A percentile compares a stretch with the other conserved stretches of the same genome.
Evolutionary conservation across 2,888 invertebrate genomes (phyloP).

Genomic region (Hoplodrina ambigua): DNA sequence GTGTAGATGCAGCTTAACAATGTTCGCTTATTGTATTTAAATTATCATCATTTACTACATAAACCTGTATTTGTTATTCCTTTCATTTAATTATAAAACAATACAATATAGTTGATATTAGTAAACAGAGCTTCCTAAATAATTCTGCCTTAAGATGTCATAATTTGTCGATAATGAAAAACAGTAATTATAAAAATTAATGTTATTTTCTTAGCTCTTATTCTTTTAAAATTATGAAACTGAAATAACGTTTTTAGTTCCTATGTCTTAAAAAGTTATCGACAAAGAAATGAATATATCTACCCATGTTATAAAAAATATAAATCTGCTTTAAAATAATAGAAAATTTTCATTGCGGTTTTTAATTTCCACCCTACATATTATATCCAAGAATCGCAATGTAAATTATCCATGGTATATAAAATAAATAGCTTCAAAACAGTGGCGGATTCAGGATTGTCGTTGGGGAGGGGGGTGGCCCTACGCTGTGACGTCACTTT

Average conservation of each 20-base stretch:
- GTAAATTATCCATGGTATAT: conserved; percentile 39
- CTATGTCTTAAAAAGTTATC: conserved; percentile 23
- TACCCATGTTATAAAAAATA: conserved; percentile 21
- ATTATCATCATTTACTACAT: conserved; percentile 35
- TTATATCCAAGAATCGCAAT: conserved; percentile 26
- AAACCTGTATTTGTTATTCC: conserved; percentile 40
- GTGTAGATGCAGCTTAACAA: conserved; percentile 1
- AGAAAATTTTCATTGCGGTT: conserved; percentile 24
- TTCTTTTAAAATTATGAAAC: background rate
- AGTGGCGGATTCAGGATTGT: no score
- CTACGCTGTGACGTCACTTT: no score
- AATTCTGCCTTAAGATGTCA: conserved; percentile 34
- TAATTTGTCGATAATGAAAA: conserved; percentile 45
- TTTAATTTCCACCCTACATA: background rate
- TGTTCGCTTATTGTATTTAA: conserved; percentile 24
- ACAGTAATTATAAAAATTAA: background rate
- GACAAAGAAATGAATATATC: conserved; percentile 33
- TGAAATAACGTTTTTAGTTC: background rate
- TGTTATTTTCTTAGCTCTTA: background rate
- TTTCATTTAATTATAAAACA: conserved; percentile 7
- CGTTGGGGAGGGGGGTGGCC: no score
- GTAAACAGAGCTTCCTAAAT: conserved; percentile 53
- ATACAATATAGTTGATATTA: conserved; percentile 18
- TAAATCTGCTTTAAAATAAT: conserved; percentile 30
- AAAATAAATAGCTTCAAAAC: conserved; percentile 39